phyloP scores from a whole-genome alignment of 2,888 invertebrate genomes.

The Geophilus truncorum region DNA sequence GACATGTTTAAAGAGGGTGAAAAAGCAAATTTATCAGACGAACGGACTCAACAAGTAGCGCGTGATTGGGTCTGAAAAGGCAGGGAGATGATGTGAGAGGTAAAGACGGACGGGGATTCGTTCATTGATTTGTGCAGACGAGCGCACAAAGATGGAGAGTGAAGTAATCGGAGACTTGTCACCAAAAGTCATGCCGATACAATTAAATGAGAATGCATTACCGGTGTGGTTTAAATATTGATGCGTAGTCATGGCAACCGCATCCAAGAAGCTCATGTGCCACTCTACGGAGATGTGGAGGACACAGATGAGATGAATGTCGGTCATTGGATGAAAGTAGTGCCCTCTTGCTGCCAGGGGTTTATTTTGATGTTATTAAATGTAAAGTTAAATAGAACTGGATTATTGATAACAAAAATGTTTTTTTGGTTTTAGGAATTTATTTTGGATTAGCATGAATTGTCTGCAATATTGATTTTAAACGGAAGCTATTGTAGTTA shows the following conservation, averaged over 20 bases:
- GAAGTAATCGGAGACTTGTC: background rate
- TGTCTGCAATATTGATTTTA: too few relatives aligned
- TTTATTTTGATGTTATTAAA: too few relatives aligned
- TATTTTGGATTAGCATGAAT: too few relatives aligned
- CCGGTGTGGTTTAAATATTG: background rate
- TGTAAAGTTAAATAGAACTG: too few relatives aligned
- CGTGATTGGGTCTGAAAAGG: constrained; percentile 2
- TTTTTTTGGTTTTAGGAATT: too few relatives aligned
- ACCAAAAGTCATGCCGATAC: background rate
- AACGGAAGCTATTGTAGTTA: too few relatives aligned
- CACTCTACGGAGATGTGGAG: background rate
- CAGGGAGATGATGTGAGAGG: background rate
- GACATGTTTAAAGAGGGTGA: background rate
- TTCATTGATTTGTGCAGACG: background rate
- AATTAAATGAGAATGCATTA: constrained; percentile 13
- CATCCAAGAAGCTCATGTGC: background rate
- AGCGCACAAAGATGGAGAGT: background rate
- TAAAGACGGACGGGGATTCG: background rate
- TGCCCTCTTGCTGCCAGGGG: too few relatives aligned
- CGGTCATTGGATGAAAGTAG: too few relatives aligned
- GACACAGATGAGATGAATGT: too few relatives aligned
- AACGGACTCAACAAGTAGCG: constrained; percentile 5
- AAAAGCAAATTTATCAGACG: background rate
- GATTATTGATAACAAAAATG: too few relatives aligned
- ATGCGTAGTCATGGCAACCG: background rate